phyloP scores from a whole-genome alignment of 2,888 invertebrate genomes.

The Xanthostigma xanthostigma region DNA sequence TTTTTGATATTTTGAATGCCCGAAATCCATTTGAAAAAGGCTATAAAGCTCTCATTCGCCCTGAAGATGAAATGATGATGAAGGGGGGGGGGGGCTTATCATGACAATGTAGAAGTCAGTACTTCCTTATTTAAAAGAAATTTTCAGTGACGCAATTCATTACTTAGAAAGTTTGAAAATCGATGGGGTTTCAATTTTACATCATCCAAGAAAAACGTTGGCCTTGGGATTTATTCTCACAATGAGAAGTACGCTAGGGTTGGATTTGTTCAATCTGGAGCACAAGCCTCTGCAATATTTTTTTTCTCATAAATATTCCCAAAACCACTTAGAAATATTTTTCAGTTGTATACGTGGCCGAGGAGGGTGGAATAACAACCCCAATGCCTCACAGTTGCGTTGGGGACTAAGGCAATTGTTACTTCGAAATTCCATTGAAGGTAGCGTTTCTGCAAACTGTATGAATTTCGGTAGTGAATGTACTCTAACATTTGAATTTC shows the following conservation, averaged over 20 bases:
- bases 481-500: background rate
- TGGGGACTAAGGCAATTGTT: conserved; percentile 9
- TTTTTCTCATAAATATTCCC: too few species aligned
- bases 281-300: too few species aligned
- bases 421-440: conserved; percentile 4
- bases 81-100: too few species aligned
- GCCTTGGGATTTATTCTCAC: conserved; percentile 3
- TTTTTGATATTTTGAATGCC: conserved; percentile 2
- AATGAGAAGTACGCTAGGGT: conserved; percentile 1
- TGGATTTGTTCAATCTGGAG: background rate
- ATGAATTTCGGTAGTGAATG: conserved; percentile 3
- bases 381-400: conserved; percentile 6
- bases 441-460: background rate
- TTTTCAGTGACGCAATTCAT: too few species aligned
- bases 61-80: too few species aligned
- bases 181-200: too few species aligned
- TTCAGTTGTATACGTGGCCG: conserved; percentile 2
- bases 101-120: too few species aligned
- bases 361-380: conserved; percentile 9
- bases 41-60: conserved; percentile 6
- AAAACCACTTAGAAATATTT: too few species aligned
- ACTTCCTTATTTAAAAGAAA: too few species aligned
- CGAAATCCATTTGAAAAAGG: background rate
- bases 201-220: conserved; percentile 1
- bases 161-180: too few species aligned